Evolutionary conservation across 35 echinoderm and acorn worm genomes (phyloP).

Genomic region (Holothuria glaberrima): DNA sequence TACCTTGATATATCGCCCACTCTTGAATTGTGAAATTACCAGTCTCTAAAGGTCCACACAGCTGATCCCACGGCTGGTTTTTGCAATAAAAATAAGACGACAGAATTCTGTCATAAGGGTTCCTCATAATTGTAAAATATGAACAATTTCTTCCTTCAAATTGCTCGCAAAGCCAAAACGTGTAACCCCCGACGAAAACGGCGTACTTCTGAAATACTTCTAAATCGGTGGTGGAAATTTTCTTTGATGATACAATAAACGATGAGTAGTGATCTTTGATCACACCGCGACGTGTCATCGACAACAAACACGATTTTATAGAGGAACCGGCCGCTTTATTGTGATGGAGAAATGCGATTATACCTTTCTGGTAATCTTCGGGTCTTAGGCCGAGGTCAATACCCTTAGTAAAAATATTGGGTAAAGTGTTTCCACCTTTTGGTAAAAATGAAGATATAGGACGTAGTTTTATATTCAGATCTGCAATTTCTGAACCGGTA

Average conservation of each 20-base stretch:
- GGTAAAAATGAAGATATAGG: not conserved
- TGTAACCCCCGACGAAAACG: constrained; percentile 74
- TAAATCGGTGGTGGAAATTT: not conserved
- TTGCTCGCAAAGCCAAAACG: constrained; percentile 87
- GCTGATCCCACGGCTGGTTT: constrained; percentile 69
- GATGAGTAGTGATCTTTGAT: not conserved
- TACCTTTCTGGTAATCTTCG: not conserved
- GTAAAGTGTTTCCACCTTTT: constrained; percentile 18
- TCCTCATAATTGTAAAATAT: constrained; percentile 90
- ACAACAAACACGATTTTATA: not conserved
- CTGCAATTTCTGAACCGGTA: not conserved
- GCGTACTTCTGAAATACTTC: not conserved
- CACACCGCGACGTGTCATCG: not conserved
- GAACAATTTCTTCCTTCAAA: constrained; percentile 63
- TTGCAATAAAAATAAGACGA: constrained; percentile 89
- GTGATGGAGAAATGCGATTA: constrained; percentile 33
- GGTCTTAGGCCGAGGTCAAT: not conserved
- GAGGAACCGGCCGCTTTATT: constrained; percentile 43
- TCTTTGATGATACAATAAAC: not conserved
- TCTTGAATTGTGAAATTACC: constrained; percentile 75
- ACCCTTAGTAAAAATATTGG: constrained; percentile 2
- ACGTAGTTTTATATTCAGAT: not conserved
- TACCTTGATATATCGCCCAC: constrained; percentile 95
- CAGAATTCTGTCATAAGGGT: constrained; percentile 89
- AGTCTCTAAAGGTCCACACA: constrained; percentile 76